Conservation (phyloP, 1,140 invertebrate species). For the Trialeurodes vaporariorum region DNA sequence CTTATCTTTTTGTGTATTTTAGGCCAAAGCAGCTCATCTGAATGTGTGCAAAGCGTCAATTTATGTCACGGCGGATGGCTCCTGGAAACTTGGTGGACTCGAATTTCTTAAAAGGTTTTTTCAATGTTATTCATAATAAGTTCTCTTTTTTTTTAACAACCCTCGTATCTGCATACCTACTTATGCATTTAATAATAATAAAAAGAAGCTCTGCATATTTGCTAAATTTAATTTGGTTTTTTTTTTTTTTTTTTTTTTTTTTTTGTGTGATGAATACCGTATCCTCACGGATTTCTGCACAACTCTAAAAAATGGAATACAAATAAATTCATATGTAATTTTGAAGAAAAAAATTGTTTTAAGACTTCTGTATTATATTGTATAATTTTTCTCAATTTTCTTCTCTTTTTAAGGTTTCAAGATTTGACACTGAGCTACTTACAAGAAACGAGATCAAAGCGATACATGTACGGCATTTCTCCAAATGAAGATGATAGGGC, state of each 20-base stretch:
- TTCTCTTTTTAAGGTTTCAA: slow-evolving; percentile 36
- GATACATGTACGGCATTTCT: slow-evolving; percentile 55
- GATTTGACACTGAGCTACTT: slow-evolving; percentile 54
- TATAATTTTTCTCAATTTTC: not conserved
- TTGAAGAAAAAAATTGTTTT: too few relatives aligned
- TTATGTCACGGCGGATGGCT: slow-evolving; percentile 65
- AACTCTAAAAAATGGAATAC: too few relatives aligned
- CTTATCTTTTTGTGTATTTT: slow-evolving; percentile 21
- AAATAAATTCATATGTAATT: too few relatives aligned
- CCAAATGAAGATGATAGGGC: slow-evolving; percentile 50
- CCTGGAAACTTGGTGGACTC: slow-evolving; percentile 69
- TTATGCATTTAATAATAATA: too few relatives aligned
- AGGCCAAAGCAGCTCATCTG: slow-evolving; percentile 61
- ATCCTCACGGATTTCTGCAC: too few relatives aligned
- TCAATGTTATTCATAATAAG: too few relatives aligned
- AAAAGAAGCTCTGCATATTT: too few relatives aligned
- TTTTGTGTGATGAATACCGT: too few relatives aligned
- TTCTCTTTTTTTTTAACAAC: too few relatives aligned
- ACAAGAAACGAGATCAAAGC: slow-evolving; percentile 47
- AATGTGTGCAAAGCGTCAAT: slow-evolving; percentile 67
- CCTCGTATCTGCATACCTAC: too few relatives aligned
- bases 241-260: too few relatives aligned
- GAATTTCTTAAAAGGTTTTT: slow-evolving; percentile 60
- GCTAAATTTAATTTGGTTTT: too few relatives aligned
- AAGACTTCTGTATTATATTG: not conserved